A percentile compares a stretch with the other conserved stretches of the same genome.
These are phyloP conservation scores for Dromococcyx pavoninus DNA, from an alignment of 2,797 vertebrate species.

Conservation along the genomic window DNA sequence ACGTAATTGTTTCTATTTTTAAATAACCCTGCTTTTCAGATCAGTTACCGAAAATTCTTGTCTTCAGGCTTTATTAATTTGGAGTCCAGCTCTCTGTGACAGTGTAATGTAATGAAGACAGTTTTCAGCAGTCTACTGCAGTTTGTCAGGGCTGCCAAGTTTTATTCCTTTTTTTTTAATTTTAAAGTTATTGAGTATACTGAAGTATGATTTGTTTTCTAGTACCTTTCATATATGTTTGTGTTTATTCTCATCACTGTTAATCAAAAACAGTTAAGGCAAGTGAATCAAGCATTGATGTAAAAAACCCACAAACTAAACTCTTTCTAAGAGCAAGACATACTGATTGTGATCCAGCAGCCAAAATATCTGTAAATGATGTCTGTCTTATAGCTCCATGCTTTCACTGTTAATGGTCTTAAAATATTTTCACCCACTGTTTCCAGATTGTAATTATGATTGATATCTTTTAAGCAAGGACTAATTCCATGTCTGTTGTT, in stretches of 20 bases:
- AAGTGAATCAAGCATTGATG: not conserved
- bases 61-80: slow-evolving; percentile 25
- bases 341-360: not conserved
- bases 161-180: not conserved
- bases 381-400: not conserved
- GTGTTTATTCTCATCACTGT: not conserved
- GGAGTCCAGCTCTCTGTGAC: not conserved
- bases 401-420: not conserved
- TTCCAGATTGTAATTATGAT: slow-evolving; percentile 23
- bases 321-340: not conserved
- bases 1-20: slow-evolving; percentile 1
- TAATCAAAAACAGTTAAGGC: not conserved
- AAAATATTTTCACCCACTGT: not conserved
- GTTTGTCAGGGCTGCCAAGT: not conserved
- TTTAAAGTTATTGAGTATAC: not conserved
- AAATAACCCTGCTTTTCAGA: not conserved
- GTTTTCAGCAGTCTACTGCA: not conserved
- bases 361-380: not conserved
- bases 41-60: slow-evolving; percentile 9
- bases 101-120: not conserved
- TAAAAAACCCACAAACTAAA: not conserved
- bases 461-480: not conserved
- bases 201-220: slow-evolving; percentile 27
- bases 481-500: not conserved
- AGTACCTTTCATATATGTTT: not conserved